These are phyloP conservation scores for Sussaba pulchella DNA, from an alignment of 2,888 invertebrate genomes.

Conservation along the genomic window DNA sequence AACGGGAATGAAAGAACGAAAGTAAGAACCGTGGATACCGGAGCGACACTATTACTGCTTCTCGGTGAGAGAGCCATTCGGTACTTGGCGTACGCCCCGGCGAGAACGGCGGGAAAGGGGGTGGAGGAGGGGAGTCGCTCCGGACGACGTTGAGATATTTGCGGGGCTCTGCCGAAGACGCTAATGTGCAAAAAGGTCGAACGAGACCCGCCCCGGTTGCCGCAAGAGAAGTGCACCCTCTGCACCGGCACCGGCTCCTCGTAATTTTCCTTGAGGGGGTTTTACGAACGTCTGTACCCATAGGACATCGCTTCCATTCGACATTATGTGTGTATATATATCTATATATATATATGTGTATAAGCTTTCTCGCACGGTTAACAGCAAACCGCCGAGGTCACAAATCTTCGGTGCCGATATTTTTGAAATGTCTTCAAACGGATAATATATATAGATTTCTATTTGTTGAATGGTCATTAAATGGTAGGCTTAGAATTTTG, in stretches of 20 bases:
- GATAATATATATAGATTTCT: background rate
- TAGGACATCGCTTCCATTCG: slow-evolving; percentile 41
- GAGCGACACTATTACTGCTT: slow-evolving; percentile 47
- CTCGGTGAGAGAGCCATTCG: slow-evolving; percentile 63
- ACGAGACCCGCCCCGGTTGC: slow-evolving; percentile 56
- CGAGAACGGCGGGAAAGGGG: slow-evolving; percentile 9
- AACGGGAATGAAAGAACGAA: slow-evolving; percentile 30
- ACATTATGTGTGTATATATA: background rate
- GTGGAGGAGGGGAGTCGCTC: slow-evolving; percentile 57
- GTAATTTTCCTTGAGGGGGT: slow-evolving; percentile 60
- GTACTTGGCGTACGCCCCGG: slow-evolving; percentile 22
- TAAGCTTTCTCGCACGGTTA: slow-evolving; percentile 33
- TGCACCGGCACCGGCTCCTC: slow-evolving; percentile 32
- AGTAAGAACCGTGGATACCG: slow-evolving; percentile 33
- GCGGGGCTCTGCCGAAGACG: slow-evolving; percentile 67
- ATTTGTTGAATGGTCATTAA: background rate
- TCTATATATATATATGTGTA: slow-evolving; percentile 1
- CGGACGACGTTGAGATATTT: slow-evolving; percentile 66
- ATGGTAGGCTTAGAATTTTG: no score
- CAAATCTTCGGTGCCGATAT: slow-evolving; percentile 28
- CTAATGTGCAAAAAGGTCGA: slow-evolving; percentile 67
- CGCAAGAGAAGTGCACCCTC: slow-evolving; percentile 47
- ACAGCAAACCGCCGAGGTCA: slow-evolving; percentile 39
- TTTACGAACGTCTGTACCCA: slow-evolving; percentile 56
- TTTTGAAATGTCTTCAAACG: background rate